phyloP scores from a whole-genome alignment of 2,113 vertebrate species.

The Plectropomus leopardus region DNA sequence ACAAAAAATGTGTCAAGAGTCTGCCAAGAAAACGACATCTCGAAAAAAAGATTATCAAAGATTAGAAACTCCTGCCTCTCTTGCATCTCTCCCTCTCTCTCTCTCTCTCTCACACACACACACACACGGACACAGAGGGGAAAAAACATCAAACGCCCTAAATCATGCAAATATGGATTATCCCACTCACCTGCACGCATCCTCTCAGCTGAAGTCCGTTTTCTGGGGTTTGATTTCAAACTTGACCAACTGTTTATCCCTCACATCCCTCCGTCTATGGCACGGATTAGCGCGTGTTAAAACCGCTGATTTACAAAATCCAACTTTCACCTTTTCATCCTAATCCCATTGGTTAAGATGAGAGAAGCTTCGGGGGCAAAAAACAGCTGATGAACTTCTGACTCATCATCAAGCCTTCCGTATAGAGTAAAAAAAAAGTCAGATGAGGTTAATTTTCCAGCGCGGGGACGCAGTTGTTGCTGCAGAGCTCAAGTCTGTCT shows the following conservation, averaged over 20 bases:
- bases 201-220: constrained; percentile 45
- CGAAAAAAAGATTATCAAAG: neutral
- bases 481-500: constrained; percentile 2
- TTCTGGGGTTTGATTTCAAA: constrained; percentile 35
- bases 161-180: neutral
- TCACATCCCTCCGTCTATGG: constrained; percentile 42
- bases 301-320: constrained; percentile 33
- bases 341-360: constrained; percentile 38
- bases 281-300: constrained; percentile 34
- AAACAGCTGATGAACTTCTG: constrained; percentile 3
- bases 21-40: neutral
- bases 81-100: neutral
- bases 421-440: neutral
- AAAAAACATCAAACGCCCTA: neutral
- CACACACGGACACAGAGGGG: too few relatives aligned
- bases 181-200: constrained; percentile 75
- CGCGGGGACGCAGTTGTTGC: neutral
- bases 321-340: constrained; percentile 68
- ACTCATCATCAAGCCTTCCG: constrained; percentile 14
- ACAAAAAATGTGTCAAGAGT: neutral
- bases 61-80: neutral
- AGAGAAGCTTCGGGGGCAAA: constrained; percentile 27
- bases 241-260: constrained; percentile 29
- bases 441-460: constrained; percentile 2
- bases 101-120: too few relatives aligned